Evolutionary conservation across 92 coral and sea anemone genomes (phyloP), one percentile per base, ranked within the genome.

Genomic region (Phymanthus crucifer): DNA sequence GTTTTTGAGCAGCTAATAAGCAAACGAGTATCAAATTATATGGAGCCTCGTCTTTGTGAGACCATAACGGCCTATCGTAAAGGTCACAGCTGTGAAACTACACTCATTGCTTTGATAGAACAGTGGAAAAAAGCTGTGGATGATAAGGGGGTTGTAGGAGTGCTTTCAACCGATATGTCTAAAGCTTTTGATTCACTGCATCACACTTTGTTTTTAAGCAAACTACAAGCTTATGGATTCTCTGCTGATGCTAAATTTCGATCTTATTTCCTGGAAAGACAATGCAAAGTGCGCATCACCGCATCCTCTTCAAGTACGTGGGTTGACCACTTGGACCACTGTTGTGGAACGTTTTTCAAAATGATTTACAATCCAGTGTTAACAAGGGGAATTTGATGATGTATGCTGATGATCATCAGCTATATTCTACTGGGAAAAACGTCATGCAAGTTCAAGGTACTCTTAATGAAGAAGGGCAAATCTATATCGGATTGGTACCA

Each of bases 41-140:
- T 74, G 34, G 73, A 83, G 9, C 34, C 73, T 36, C 38, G 40
- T 56, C 76, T 83, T 40, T 66, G 79, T 76, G 45, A 83, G 56
- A 83, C 69, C 34, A 37, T 76, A 54, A 83, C 82, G 45, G 82
- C 87, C 47, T 75, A 83, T 48, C 69, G 77, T 33, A 83, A 76
- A 64, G 32, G 40, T 27, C 81, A 83, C 35, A 66, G 87, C 66
- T 83, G 87, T 66, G 82, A 83, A 83, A 74, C 79, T 31, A 66
- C 77, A 32, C 77, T 83, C 23, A 54, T 83, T 35, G 38, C 56
- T 45, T 56, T 83, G 45, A 66, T 47, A 64, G 81, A 75, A 72
- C 73, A 83, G 26, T 83, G 87, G 87, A 83, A 68, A 47, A 71
- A 65, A 36, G 87, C 87, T 40, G 67, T 83, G 68, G 77, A 83